Conservation (phyloP, 2,113 vertebrate genomes). For the Ovibos moschatus region DNA sequence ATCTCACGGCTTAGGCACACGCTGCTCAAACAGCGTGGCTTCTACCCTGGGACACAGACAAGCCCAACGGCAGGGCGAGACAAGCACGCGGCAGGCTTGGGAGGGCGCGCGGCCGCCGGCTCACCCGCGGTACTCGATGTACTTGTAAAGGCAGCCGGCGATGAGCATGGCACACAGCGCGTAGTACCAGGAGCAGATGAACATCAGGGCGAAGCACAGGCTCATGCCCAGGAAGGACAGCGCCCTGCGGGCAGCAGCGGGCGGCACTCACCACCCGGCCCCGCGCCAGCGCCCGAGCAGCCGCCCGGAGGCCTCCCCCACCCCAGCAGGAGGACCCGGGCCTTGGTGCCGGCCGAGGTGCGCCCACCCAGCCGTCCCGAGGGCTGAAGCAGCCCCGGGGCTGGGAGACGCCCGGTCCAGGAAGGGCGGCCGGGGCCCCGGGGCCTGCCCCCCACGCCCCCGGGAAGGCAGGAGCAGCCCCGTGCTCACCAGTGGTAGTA, state of each 20-base stretch:
- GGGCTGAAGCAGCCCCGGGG: not conserved
- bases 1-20: not conserved
- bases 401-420: not conserved
- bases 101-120: not conserved
- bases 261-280: not conserved
- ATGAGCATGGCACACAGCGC: constrained; percentile 94
- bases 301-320: not conserved
- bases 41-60: not conserved
- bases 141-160: constrained; percentile 97
- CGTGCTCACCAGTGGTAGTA: constrained; percentile 92
- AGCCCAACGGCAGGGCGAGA: rapidly evolving
- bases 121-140: constrained; percentile 98
- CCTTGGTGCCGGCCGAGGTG: rapidly evolving
- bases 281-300: no score
- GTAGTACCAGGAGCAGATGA: constrained; percentile 98
- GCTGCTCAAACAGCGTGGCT: rapidly evolving
- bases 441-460: rapidly evolving
- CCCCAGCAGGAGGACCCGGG: not conserved
- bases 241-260: constrained; percentile 78
- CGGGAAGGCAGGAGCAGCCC: not conserved
- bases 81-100: rapidly evolving
- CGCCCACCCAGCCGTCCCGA: rapidly evolving
- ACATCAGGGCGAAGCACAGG: constrained; percentile 97
- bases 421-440: no score
- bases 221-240: constrained; percentile 98